These are phyloP conservation scores for Lepidurus apus DNA, from an alignment of 1,140 invertebrate species.

Conservation along the genomic window DNA sequence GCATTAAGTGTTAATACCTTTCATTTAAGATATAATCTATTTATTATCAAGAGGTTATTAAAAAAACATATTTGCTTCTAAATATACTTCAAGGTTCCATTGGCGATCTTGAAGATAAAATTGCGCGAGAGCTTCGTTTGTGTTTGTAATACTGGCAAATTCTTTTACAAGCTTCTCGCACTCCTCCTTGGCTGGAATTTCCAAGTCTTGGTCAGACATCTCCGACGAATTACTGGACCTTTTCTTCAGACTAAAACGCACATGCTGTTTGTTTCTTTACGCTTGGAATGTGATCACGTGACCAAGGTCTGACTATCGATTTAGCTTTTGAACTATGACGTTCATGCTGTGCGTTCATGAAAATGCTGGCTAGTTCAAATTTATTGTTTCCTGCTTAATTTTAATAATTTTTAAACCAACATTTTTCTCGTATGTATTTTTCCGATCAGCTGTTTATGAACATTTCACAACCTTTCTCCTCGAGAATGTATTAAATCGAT, in stretches of 20 bases:
- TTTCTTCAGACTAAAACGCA: background rate
- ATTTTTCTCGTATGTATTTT: no score
- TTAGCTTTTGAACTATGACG: no score
- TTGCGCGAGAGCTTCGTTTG: constrained; percentile 53
- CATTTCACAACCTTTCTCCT: no score
- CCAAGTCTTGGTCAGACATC: constrained; percentile 36
- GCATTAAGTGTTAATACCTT: no score
- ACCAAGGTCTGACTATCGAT: background rate
- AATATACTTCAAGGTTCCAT: constrained; percentile 50
- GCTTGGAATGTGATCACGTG: background rate
- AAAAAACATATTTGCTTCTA: background rate
- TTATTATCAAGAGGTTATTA: background rate
- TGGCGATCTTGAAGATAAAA: constrained; percentile 53
- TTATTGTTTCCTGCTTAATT: no score
- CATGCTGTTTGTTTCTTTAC: background rate
- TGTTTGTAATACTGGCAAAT: constrained; percentile 52
- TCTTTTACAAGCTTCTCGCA: constrained; percentile 48
- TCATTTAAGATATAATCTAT: no score
- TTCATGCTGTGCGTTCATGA: no score
- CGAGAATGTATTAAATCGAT: background rate
- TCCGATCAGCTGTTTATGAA: no score
- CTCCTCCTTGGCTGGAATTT: constrained; percentile 44
- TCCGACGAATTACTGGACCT: background rate
- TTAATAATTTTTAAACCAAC: no score
- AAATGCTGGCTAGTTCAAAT: no score